Conservation (phyloP, 1,140 invertebrate genomes). For the Drosophila nannoptera region DNA sequence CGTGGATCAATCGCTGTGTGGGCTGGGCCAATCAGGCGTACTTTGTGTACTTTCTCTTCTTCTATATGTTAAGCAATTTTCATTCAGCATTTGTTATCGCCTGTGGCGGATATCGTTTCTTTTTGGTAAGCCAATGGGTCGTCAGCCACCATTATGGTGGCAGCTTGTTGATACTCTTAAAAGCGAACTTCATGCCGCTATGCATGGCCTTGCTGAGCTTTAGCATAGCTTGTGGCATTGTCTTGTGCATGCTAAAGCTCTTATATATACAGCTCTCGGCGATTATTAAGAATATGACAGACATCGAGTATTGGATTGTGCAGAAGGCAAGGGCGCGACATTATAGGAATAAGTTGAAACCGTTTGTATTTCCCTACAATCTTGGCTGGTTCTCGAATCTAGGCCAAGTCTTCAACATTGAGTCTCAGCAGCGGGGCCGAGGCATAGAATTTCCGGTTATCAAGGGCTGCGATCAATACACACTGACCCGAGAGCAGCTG, state of each 20-base stretch:
- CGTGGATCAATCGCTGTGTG: constrained; percentile 84
- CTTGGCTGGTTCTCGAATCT: constrained; percentile 84
- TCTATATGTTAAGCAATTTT: constrained; percentile 91
- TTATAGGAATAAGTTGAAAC: constrained; percentile 67
- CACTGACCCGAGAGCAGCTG: constrained; percentile 93
- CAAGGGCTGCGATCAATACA: constrained; percentile 90
- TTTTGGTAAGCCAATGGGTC: constrained; percentile 82
- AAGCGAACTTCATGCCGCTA: constrained; percentile 84
- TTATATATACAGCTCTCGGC: constrained; percentile 90
- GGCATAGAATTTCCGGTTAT: constrained; percentile 92
- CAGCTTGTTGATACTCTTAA: not conserved
- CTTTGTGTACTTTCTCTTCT: constrained; percentile 93
- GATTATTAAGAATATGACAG: constrained; percentile 92
- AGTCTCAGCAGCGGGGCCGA: constrained; percentile 84
- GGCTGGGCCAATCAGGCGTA: constrained; percentile 93
- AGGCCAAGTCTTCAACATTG: constrained; percentile 82
- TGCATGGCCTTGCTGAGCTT: constrained; percentile 87
- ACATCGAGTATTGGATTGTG: constrained; percentile 97
- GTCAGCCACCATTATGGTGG: not conserved
- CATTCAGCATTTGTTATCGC: constrained; percentile 89
- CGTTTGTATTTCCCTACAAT: constrained; percentile 94
- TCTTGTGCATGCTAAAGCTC: constrained; percentile 92
- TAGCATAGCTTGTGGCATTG: constrained; percentile 92
- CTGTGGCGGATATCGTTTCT: constrained; percentile 85
- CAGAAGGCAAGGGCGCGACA: constrained; percentile 87